Base-by-base conservation (phyloP, 2,797 vertebrate genomes). In the Eidolon dupreanum region DNA sequence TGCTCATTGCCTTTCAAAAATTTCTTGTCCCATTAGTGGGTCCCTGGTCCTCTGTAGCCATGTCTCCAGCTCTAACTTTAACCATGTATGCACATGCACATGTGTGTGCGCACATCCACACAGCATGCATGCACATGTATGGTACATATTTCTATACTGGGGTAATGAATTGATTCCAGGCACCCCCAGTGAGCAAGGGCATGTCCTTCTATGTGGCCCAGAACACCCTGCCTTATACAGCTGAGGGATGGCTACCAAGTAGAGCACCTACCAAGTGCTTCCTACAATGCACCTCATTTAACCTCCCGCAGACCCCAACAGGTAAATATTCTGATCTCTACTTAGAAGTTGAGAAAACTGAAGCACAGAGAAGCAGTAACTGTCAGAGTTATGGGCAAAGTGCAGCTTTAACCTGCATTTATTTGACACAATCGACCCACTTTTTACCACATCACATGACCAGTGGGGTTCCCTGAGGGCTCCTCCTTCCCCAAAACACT, bases 1-100 rank as follows among this genome's bases (percentile, higher is more conserved):
- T 4, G 0, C 55, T 71, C 33, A 0, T 5, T 0, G 16, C 36
- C 66, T 26, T 71, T 3, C 1, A 8, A 41, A 59, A n/a, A 7
- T 13, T 31, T 68, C 53, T n/a, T 38, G 46, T 8, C 28, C 19
- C 38, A 22, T 46, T 1, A 7, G 71, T 3, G n/a, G 11, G 3
- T n/a, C 41, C 24, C 86, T 46, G 43, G 16, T 24, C 19, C 16
- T 41, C 36, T 33, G 31, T 65, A 28, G 55, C 61, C 71, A 3
- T 46, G 36, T 68, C 36, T 51, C 15, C 31, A 85, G 31, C 31
- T 61, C 51, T 4, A 12, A 6, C 19, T 6, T 3, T 57, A n/a
- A 36, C n/a, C 12, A 22, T 55, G 3, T 17, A 12, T n/a, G 19
- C 9, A 1, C 36, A 49, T 57, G 46, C 20, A 5, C 6, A 1